Evolutionary conservation across 2,113 vertebrate species (phyloP).

Genomic region (Oreocharis arfaki): DNA sequence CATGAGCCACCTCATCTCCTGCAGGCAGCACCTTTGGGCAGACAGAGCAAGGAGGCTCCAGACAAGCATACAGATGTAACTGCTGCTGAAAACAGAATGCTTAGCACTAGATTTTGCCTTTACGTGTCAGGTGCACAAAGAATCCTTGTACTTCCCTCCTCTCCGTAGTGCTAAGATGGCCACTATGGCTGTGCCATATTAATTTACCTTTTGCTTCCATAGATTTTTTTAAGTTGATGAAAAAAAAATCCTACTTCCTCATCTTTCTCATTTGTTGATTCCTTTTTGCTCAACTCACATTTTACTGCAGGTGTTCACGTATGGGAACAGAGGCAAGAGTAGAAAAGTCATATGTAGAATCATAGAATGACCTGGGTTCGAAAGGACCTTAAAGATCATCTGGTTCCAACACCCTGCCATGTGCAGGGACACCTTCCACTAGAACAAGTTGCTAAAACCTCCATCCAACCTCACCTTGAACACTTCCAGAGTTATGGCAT

Average conservation of each 20-base stretch:
- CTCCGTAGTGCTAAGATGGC: background rate
- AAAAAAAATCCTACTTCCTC: background rate
- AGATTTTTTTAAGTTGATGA: background rate
- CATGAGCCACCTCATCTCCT: background rate
- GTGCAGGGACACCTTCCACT: background rate
- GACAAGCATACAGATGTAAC: background rate
- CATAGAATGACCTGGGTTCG: background rate
- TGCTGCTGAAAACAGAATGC: background rate
- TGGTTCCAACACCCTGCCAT: background rate
- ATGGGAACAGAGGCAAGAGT: background rate
- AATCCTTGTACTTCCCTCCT: background rate
- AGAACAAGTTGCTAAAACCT: background rate
- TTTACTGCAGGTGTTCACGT: background rate
- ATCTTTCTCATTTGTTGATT: background rate
- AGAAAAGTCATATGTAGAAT: background rate
- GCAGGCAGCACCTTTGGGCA: background rate
- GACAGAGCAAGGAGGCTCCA: background rate
- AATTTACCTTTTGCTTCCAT: background rate
- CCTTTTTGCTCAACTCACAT: background rate
- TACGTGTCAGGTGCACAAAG: background rate
- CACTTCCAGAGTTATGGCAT: background rate
- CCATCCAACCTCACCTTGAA: background rate
- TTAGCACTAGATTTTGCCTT: background rate
- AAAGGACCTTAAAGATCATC: background rate
- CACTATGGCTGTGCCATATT: background rate